Evolutionary conservation across 2,888 invertebrate species (phyloP).

Genomic region (Acholoe squamosa): DNA sequence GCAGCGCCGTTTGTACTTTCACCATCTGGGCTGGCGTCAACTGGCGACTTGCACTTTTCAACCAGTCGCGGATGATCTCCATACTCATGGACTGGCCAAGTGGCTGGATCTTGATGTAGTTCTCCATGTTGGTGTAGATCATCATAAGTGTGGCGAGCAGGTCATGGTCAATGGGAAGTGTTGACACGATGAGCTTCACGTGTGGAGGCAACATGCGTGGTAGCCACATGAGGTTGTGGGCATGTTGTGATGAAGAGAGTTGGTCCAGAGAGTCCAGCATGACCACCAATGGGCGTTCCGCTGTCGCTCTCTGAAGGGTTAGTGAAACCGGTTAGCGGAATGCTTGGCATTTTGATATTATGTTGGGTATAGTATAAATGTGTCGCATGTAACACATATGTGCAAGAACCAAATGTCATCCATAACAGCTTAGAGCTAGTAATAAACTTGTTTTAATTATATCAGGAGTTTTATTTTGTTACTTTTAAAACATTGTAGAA

Average conservation of each 20-base stretch:
- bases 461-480: no score
- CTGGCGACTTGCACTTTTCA: constrained; percentile 70
- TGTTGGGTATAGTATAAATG: no score
- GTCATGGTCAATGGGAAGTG: constrained; percentile 70
- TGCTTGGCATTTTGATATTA: no score
- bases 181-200: constrained; percentile 72
- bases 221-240: constrained; percentile 74
- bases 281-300: constrained; percentile 71
- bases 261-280: constrained; percentile 76
- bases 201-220: constrained; percentile 71
- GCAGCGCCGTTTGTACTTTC: constrained; percentile 64
- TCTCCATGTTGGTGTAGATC: constrained; percentile 53
- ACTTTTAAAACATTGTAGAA: no score
- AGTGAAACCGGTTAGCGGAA: not conserved
- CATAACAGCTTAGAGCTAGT: no score
- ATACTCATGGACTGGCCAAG: constrained; percentile 73
- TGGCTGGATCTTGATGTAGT: constrained; percentile 70
- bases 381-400: no score
- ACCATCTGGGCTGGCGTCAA: constrained; percentile 43
- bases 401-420: no score
- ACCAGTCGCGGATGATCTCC: constrained; percentile 73
- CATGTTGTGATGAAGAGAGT: constrained; percentile 70
- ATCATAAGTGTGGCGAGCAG: constrained; percentile 73
- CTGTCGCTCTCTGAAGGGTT: constrained; percentile 71
- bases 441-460: no score